These are phyloP conservation scores for Arrhamphus sclerolepis DNA, from an alignment of 2,797 vertebrate species.

Conservation along the genomic window DNA sequence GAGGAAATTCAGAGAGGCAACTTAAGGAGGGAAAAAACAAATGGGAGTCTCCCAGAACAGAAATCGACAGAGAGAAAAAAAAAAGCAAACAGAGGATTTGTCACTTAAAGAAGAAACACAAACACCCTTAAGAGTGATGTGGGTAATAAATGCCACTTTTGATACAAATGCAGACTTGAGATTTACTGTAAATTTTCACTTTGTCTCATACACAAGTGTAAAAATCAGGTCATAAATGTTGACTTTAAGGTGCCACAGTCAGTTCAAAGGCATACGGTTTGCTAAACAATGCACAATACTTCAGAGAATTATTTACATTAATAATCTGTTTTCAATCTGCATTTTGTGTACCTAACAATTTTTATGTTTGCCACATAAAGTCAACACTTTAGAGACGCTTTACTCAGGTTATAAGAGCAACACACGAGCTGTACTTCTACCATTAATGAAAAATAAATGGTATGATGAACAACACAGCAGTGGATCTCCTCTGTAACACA, in stretches of 20 bases:
- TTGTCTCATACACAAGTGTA: constrained; percentile 1
- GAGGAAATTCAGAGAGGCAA: constrained; percentile 90
- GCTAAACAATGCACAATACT: background rate
- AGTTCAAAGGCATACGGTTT: background rate
- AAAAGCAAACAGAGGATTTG: constrained; percentile 85
- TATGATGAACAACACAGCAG: constrained; percentile 28
- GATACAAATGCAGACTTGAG: constrained; percentile 75
- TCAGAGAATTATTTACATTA: background rate
- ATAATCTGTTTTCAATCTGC: background rate
- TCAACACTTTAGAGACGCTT: constrained; percentile 5
- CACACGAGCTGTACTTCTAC: constrained; percentile 5
- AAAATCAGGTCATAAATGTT: too few species aligned
- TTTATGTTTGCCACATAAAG: constrained; percentile 18
- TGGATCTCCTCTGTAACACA: constrained; percentile 61
- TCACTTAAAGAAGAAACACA: constrained; percentile 70
- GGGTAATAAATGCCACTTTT: constrained; percentile 69
- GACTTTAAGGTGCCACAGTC: background rate
- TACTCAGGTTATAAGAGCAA: constrained; percentile 24
- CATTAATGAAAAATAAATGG: constrained; percentile 51
- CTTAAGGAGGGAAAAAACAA: constrained; percentile 90
- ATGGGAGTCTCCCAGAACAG: constrained; percentile 85
- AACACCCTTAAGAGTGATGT: constrained; percentile 74
- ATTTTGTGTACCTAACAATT: too few species aligned
- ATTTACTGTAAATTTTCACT: constrained; percentile 18
- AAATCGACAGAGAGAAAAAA: constrained; percentile 87